These are phyloP conservation scores for Epinotia brunnichana DNA, from an alignment of 2,888 invertebrate species.

Conservation along the genomic window DNA sequence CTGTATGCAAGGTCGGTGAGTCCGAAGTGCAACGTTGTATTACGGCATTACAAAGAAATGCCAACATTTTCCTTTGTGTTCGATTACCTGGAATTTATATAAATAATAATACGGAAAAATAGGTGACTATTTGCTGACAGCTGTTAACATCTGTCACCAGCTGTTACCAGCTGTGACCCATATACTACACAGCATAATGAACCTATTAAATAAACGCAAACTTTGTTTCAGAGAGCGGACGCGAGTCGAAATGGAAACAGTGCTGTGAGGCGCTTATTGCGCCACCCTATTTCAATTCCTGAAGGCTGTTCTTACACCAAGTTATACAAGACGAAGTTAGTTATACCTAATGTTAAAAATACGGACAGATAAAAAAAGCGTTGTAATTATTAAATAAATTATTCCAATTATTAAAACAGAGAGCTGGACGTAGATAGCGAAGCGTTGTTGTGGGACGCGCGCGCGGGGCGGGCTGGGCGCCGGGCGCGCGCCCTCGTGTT, in stretches of 20 bases:
- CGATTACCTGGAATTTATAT: too few species aligned
- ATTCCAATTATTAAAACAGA: conserved; percentile 84
- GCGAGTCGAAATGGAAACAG: conserved; percentile 96
- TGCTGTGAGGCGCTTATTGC: conserved; percentile 89
- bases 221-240: conserved; percentile 77
- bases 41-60: too few species aligned
- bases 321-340: conserved; percentile 84
- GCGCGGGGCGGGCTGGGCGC: conserved; percentile 80
- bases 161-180: too few species aligned
- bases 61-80: too few species aligned
- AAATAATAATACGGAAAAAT: too few species aligned
- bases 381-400: conserved; percentile 85
- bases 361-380: conserved; percentile 80
- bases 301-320: conserved; percentile 85
- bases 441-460: conserved; percentile 81
- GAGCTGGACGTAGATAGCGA: conserved; percentile 82
- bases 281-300: conserved; percentile 83
- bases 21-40: too few species aligned
- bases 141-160: too few species aligned
- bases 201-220: background rate
- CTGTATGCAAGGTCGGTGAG: too few species aligned
- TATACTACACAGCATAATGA: too few species aligned
- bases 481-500: conserved; percentile 80
- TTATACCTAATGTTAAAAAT: conserved; percentile 82
- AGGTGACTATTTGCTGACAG: too few species aligned